Conservation (phyloP, 2,797 vertebrate species). For the Periophthalmus magnuspinnatus region DNA sequence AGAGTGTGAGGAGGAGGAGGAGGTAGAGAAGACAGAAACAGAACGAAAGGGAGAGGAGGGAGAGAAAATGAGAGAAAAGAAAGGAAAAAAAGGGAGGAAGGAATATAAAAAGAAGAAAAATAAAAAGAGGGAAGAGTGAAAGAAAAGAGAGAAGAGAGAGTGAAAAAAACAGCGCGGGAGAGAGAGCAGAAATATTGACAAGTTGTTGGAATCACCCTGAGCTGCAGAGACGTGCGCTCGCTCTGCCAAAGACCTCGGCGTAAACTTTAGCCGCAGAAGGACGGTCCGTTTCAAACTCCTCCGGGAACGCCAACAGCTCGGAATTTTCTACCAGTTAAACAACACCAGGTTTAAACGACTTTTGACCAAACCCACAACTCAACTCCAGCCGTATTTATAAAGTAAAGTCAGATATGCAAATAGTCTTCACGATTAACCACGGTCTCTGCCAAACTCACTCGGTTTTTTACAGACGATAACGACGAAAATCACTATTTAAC, state of each 20-base stretch:
- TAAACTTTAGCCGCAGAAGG: constrained; percentile 58
- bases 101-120: constrained; percentile 22
- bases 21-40: constrained; percentile 20
- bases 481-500: too few species aligned
- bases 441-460: too few species aligned
- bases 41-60: too few species aligned
- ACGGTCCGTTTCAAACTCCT: constrained; percentile 42
- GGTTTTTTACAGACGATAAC: too few species aligned
- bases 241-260: constrained; percentile 63
- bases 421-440: too few species aligned
- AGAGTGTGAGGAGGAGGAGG: constrained; percentile 16
- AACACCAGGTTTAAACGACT: constrained; percentile 18
- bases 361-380: background rate
- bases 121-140: constrained; percentile 33
- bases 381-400: background rate
- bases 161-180: too few species aligned
- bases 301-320: constrained; percentile 16
- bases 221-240: constrained; percentile 56
- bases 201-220: constrained; percentile 38
- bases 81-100: too few species aligned
- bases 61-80: constrained; percentile 33
- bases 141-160: too few species aligned
- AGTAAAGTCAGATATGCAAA: too few species aligned
- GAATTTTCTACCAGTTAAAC: constrained; percentile 34
- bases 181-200: constrained; percentile 66